Evolutionary conservation across 2,797 vertebrate species (phyloP).

Genomic region (Sebastes trivittatus): DNA sequence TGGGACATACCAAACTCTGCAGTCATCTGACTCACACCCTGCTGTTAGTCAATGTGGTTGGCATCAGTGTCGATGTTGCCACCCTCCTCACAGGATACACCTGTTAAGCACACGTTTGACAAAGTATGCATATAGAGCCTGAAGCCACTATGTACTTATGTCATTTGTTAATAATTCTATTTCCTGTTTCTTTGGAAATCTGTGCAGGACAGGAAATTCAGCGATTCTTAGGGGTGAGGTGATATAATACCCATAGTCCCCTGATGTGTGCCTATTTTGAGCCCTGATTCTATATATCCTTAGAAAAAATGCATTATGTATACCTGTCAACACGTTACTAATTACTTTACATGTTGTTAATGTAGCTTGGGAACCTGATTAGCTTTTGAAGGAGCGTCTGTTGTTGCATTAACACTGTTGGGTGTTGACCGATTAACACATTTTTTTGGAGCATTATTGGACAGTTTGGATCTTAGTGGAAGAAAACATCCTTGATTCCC

Average conservation of each 20-base stretch:
- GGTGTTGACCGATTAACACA: not conserved
- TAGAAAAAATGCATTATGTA: not conserved
- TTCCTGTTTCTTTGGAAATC: not conserved
- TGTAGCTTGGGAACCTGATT: not conserved
- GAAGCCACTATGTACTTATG: not conserved
- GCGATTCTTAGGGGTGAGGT: not conserved
- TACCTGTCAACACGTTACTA: not conserved
- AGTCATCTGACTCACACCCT: not conserved
- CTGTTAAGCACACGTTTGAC: not conserved
- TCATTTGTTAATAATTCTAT: not conserved
- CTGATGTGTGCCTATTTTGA: not conserved
- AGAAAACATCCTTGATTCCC: not conserved
- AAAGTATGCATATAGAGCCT: not conserved
- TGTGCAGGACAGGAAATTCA: not conserved
- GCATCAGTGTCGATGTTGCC: not conserved
- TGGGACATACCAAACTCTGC: not conserved
- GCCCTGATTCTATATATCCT: not conserved
- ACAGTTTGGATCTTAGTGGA: not conserved
- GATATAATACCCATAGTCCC: not conserved
- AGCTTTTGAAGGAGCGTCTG: not conserved
- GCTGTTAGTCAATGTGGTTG: not conserved
- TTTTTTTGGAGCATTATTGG: not conserved
- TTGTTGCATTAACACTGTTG: not conserved
- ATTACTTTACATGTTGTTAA: not conserved
- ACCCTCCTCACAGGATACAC: not conserved